Evolutionary conservation across 92 coral and sea anemone genomes (phyloP), one percentile per base, ranked within the genome.

Genomic region (Siderastrea siderea): DNA sequence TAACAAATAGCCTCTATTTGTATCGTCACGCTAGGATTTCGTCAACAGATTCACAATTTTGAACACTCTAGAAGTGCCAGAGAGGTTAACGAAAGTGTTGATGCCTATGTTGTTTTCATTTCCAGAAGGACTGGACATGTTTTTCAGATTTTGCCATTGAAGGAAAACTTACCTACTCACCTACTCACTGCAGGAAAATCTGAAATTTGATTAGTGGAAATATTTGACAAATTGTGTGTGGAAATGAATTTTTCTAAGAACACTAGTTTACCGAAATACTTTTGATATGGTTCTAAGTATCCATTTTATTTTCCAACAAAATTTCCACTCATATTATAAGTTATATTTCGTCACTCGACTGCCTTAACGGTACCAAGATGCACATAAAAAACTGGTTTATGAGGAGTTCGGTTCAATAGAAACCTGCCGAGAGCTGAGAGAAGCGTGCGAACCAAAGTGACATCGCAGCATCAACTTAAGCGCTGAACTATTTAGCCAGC

Each of bases 191-290:
- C 51, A 57, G 67, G 81, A 47, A 77, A 77, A 77, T 44, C 45
- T 77, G 49, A 52, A 77, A 64, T 67, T 80, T 66, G 52, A 52
- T 80, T 53, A 26, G 26, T 38, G 19, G 17, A 67, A 66, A 45
- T 12, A 57, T 38, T 38, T 15, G 15, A 47, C 75, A 71, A 69
- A 71, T 48, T 45, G 17, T 44, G 38, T 47, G 57, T 48, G 75
- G 38, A 26, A 71, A 50, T 9, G 15, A 5, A 71, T 15, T 71
- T 71, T 6, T 47, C 47, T 7, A 3, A 4, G 75, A 55, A 17
- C 13, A 15, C 38, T 6, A 71, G 14, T 49, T 48, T 47, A 47
- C 48, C 26, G 15, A 9, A 71, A 71, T 15, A 6, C 49, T 71
- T 11, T 45, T 38, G 50, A 68, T 68, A 44, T 10, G 3, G 16